Evolutionary conservation across 2,797 vertebrate species (phyloP), one percentile per base, ranked within the genome.

Genomic region (Scomberomorus guttatus): DNA sequence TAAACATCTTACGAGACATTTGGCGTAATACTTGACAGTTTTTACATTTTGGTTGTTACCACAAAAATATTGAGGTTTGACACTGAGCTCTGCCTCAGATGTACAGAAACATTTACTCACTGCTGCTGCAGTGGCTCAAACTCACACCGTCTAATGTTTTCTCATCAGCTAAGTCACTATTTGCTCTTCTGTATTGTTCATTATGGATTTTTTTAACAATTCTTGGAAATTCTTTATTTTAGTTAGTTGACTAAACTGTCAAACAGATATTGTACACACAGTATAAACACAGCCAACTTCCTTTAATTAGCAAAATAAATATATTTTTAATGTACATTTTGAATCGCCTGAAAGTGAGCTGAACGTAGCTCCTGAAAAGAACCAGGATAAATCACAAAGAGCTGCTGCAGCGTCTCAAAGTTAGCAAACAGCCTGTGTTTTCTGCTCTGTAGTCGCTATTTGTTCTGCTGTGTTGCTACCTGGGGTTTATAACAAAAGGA

Each of bases 361-460:
- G 56, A 70, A 25, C 3, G 12, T 15, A 20, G 2, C 2, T n/a
- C 57, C 44, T 29, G 2, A 39, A 54, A 29, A 13, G 0, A 72
- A 5, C 29, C 3, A 42, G 14, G 8, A 24, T 34, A 11, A 42
- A 50, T 61, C 50, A 52, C 14, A 39, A 42, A 32, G 37, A 62
- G 72, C 55, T 77, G 55, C 74, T 52, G 37, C 39, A 42, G 13
- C 14, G 44, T 46, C 44, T 46, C 44, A 46, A 46, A 46, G 22
- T 63, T 46, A 17, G 44, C 44, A 46, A 24, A 22, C 56, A 71
- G 44, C 17, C 25, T 54, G 63, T 74, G 57, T 81, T 73, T 71
- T 61, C 58, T 32, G 59, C 8, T 46, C 64, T 48, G 63, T 64
- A 66, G 75, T 86, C 63, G 66, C 71, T 91, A n/a, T 91, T 89